phyloP scores from a whole-genome alignment of 2,888 invertebrate genomes.

The Gastracanthus pulcherrimus region DNA sequence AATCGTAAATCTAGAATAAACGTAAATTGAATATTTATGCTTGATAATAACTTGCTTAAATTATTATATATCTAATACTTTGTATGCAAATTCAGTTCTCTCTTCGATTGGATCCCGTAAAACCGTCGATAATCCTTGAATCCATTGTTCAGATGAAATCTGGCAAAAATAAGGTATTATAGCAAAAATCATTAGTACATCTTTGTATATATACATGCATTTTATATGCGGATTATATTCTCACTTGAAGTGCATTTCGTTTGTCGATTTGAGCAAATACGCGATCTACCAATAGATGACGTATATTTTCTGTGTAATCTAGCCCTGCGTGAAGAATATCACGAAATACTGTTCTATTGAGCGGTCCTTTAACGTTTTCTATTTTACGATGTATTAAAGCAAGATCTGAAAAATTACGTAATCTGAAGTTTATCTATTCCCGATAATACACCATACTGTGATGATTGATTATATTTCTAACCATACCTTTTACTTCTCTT shows the following conservation, averaged over 20 bases:
- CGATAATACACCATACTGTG: not conserved
- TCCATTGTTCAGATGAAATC: slow-evolving; percentile 66
- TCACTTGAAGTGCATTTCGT: slow-evolving; percentile 63
- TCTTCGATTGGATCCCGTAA: slow-evolving; percentile 80
- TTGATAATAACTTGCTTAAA: not conserved
- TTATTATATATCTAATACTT: slow-evolving; percentile 64
- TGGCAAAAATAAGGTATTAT: slow-evolving; percentile 22
- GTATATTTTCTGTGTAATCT: slow-evolving; percentile 73
- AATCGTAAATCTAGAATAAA: slow-evolving; percentile 71
- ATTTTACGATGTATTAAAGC: slow-evolving; percentile 71
- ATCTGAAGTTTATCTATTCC: not conserved
- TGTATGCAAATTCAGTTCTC: slow-evolving; percentile 74
- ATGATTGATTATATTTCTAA: not conserved
- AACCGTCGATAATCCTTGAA: slow-evolving; percentile 79
- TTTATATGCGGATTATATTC: too few relatives aligned
- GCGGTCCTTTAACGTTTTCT: slow-evolving; percentile 63
- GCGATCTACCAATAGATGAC: slow-evolving; percentile 71
- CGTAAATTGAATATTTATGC: not conserved
- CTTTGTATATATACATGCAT: too few relatives aligned
- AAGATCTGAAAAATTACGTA: slow-evolving; percentile 63
- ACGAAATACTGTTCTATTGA: slow-evolving; percentile 66
- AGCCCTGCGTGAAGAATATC: slow-evolving; percentile 71
- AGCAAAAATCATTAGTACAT: not conserved
- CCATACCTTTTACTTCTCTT: slow-evolving; percentile 70
- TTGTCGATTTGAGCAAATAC: slow-evolving; percentile 68